phyloP scores from a whole-genome alignment of 2,797 vertebrate species.

The Merluccius polli region DNA sequence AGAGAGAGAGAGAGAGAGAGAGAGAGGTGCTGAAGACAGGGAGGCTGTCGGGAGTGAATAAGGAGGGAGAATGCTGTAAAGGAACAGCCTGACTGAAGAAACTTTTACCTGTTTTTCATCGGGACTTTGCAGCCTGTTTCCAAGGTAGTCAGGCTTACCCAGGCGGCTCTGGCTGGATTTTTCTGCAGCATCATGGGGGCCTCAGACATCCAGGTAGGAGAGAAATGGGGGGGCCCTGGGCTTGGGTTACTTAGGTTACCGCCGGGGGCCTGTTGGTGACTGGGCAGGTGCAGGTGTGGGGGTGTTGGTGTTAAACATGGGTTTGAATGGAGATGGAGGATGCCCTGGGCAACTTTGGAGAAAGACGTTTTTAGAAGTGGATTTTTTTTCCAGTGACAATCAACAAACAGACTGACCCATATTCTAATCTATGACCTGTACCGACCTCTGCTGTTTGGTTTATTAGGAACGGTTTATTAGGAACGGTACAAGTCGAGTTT shows the following conservation, averaged over 20 bases:
- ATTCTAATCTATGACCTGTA: neutral
- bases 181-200: constrained; percentile 49
- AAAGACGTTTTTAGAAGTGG: neutral
- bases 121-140: constrained; percentile 7
- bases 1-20: constrained; percentile 22
- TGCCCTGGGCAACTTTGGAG: neutral
- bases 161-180: constrained; percentile 22
- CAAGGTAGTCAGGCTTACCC: constrained; percentile 6
- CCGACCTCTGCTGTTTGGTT: neutral
- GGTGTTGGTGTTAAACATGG: neutral
- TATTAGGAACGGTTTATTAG: neutral
- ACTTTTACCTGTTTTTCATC: neutral
- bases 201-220: constrained; percentile 57
- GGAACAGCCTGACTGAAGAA: constrained; percentile 32
- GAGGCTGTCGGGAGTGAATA: constrained; percentile 5
- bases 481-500: neutral
- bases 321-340: neutral
- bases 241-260: neutral
- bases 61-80: constrained; percentile 61
- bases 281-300: too few species aligned
- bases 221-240: neutral
- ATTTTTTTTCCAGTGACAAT: neutral
- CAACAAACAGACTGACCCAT: neutral
- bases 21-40: neutral
- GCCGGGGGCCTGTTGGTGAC: neutral